Evolutionary conservation across 2,797 vertebrate species (phyloP).

Genomic region (Trematomus bernacchii): DNA sequence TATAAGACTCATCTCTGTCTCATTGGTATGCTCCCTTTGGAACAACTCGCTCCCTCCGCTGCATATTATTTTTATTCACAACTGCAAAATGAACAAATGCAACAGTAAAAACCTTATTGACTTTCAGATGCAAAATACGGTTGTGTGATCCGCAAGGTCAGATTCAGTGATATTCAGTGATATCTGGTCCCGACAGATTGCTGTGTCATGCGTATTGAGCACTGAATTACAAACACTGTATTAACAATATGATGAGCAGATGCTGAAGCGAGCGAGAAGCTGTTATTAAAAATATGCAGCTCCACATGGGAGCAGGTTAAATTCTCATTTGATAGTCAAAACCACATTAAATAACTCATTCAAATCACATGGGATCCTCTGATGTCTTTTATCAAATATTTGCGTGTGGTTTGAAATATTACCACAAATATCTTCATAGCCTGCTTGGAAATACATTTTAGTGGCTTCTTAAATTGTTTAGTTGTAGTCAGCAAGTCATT

Average conservation of each 20-base stretch:
- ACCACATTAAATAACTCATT: slow-evolving; percentile 17
- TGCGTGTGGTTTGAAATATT: slow-evolving; percentile 12
- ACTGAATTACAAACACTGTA: slow-evolving; percentile 65
- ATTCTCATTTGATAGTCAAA: slow-evolving; percentile 13
- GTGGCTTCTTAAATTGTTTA: slow-evolving; percentile 25
- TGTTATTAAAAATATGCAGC: slow-evolving; percentile 38
- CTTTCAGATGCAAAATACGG: slow-evolving; percentile 68
- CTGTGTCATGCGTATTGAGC: slow-evolving; percentile 51
- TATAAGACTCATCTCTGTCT: slow-evolving; percentile 51
- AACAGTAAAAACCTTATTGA: slow-evolving; percentile 63
- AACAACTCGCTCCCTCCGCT: slow-evolving; percentile 45
- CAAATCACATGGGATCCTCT: not conserved
- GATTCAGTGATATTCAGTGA: slow-evolving; percentile 58
- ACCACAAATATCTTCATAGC: slow-evolving; percentile 3
- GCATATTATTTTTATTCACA: slow-evolving; percentile 54
- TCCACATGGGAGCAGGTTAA: slow-evolving; percentile 35
- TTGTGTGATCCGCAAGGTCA: slow-evolving; percentile 64
- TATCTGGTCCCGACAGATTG: slow-evolving; percentile 69
- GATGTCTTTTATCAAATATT: slow-evolving; percentile 9
- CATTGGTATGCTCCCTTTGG: slow-evolving; percentile 72
- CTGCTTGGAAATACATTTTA: slow-evolving; percentile 15
- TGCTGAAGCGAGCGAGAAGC: slow-evolving; percentile 21
- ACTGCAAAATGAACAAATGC: slow-evolving; percentile 67
- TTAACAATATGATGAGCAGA: slow-evolving; percentile 60
- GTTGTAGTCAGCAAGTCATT: not conserved